Evolutionary conservation across 2,888 invertebrate species (phyloP).

Genomic region (Hirtodrosophila duncani): DNA sequence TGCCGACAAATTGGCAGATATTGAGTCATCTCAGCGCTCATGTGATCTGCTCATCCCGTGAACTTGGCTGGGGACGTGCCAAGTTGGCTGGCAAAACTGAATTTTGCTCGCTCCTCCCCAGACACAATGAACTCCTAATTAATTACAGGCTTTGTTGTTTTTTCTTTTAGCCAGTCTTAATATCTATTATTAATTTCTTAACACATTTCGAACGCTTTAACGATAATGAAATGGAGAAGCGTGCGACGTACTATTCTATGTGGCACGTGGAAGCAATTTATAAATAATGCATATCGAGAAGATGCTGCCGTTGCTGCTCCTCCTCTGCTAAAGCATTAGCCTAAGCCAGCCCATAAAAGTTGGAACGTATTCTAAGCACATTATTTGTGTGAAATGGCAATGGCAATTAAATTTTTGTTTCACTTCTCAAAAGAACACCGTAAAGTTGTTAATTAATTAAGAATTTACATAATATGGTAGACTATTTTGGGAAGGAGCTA

Average conservation of each 20-base stretch:
- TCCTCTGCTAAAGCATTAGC: no score
- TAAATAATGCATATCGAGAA: slow-evolving; percentile 60
- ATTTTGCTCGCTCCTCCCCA: slow-evolving; percentile 13
- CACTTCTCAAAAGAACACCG: slow-evolving; percentile 27
- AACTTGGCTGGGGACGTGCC: no score
- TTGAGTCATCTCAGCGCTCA: slow-evolving; percentile 59
- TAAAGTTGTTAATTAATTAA: slow-evolving; percentile 21
- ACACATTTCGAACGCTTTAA: slow-evolving; percentile 57
- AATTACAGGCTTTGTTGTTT: slow-evolving; percentile 45
- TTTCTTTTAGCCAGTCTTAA: slow-evolving; percentile 29
- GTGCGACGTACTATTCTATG: slow-evolving; percentile 28
- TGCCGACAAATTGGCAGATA: slow-evolving; percentile 41
- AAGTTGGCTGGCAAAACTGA: slow-evolving; percentile 48
- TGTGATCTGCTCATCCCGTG: no score
- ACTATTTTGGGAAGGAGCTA: no score
- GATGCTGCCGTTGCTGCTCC: not conserved
- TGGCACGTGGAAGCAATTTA: slow-evolving; percentile 58
- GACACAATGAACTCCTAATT: slow-evolving; percentile 52
- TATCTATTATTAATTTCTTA: slow-evolving; percentile 60
- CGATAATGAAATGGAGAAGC: slow-evolving; percentile 17
- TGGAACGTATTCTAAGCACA: no score
- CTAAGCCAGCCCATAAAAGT: not conserved
- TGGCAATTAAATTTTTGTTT: slow-evolving; percentile 16
- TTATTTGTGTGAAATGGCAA: slow-evolving; percentile 7
- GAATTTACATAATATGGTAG: no score